A percentile compares a stretch with the other conserved stretches of the same genome.
phyloP scores from a whole-genome alignment of 53 echinoderm and acorn worm genomes.

The Stichopus horrens region DNA sequence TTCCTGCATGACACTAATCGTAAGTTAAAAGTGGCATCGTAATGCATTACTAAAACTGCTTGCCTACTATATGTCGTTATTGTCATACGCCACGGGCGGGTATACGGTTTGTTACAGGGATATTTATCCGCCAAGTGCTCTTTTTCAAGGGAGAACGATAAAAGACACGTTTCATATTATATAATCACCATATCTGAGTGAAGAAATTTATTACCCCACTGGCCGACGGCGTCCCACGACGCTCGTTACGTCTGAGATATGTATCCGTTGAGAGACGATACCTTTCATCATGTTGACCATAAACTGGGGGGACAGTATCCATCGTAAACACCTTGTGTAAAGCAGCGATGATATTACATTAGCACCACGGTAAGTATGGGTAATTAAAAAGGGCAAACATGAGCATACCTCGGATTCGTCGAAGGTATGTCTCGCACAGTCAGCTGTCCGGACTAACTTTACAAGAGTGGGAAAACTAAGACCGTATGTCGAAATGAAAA shows the following conservation, averaged over 20 bases:
- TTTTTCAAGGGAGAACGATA: not conserved
- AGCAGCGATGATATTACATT: not conserved
- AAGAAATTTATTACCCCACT: not conserved
- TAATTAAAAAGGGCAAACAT: not conserved
- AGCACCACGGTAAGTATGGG: not conserved
- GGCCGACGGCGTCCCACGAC: not conserved
- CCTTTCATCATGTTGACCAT: slow-evolving; percentile 1
- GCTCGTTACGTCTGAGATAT: not conserved
- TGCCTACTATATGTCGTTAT: too few relatives aligned
- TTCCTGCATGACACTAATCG: too few relatives aligned
- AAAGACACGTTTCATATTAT: not conserved
- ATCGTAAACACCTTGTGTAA: slow-evolving; percentile 14
- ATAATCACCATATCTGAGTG: not conserved
- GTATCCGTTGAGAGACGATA: not conserved
- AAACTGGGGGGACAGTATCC: slow-evolving; percentile 5
- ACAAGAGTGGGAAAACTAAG: not conserved
- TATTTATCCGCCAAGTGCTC: too few relatives aligned
- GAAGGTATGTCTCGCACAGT: not conserved
- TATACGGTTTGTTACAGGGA: too few relatives aligned
- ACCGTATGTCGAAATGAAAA: not conserved
- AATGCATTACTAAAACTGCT: too few relatives aligned
- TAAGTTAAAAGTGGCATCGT: too few relatives aligned
- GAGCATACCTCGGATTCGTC: not conserved
- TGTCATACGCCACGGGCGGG: too few relatives aligned
- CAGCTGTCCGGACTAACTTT: not conserved